Evolutionary conservation across 2,797 vertebrate genomes (phyloP).

Genomic region (Cossypha niveicapilla): DNA sequence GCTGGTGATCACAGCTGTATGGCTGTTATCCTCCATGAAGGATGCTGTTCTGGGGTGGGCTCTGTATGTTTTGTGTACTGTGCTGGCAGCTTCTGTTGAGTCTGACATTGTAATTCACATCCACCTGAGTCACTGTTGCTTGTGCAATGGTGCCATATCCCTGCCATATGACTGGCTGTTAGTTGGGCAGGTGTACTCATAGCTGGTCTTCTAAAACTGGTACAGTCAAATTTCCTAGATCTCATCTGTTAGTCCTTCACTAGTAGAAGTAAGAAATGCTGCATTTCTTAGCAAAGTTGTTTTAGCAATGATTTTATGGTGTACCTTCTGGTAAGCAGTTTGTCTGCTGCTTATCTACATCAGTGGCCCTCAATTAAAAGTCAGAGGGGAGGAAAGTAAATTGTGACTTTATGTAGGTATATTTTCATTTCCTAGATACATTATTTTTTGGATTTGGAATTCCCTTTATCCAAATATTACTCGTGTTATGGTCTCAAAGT

Average conservation of each 20-base stretch:
- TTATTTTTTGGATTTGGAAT: not conserved
- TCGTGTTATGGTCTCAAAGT: not conserved
- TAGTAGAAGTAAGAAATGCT: not conserved
- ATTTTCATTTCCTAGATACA: not conserved
- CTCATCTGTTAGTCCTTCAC: not conserved
- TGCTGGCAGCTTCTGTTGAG: not conserved
- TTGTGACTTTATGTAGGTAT: not conserved
- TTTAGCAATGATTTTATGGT: not conserved
- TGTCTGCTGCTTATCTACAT: not conserved
- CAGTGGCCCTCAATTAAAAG: not conserved
- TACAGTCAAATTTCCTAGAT: not conserved
- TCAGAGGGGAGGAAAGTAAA: accelerated
- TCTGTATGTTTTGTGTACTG: not conserved
- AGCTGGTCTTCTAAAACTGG: not conserved
- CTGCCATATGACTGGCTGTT: not conserved
- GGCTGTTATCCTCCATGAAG: not conserved
- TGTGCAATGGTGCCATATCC: accelerated
- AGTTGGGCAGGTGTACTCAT: not conserved
- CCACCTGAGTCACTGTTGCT: not conserved
- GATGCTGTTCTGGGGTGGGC: not conserved
- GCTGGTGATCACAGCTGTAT: not conserved
- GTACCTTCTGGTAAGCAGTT: not conserved
- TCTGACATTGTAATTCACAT: not conserved
- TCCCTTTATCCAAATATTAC: not conserved
- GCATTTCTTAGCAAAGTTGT: not conserved